These are phyloP conservation scores for Neotoxoptera formosana DNA, from an alignment of 1,140 invertebrate species.

Conservation along the genomic window DNA sequence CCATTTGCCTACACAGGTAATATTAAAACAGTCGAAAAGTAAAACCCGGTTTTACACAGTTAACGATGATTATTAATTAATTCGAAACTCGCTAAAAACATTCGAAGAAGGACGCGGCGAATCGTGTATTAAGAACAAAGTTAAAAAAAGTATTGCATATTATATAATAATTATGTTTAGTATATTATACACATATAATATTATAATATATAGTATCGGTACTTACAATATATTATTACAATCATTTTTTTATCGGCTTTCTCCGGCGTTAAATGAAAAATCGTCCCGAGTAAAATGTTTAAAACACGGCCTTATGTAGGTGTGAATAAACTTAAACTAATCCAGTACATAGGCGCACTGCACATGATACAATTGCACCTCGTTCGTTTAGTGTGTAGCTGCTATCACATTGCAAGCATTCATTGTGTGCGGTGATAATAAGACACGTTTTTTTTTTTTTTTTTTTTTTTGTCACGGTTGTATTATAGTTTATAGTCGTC, in stretches of 20 bases:
- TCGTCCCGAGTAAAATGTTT: too few species aligned
- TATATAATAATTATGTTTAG: background rate
- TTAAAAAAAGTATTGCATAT: background rate
- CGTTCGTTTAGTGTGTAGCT: background rate
- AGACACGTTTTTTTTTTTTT: conserved; percentile 58
- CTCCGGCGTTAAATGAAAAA: background rate
- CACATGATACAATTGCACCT: conserved; percentile 40
- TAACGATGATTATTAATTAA: background rate
- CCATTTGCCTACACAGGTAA: background rate
- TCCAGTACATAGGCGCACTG: conserved; percentile 5
- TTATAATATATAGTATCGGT: background rate
- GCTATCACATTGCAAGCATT: conserved; percentile 44
- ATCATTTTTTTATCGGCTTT: background rate
- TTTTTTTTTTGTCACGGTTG: conserved; percentile 42
- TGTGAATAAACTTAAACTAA: conserved; percentile 48
- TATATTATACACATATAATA: background rate
- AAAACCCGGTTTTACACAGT: background rate
- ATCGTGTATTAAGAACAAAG: background rate
- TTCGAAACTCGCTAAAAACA: background rate
- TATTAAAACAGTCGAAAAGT: background rate
- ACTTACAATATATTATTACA: background rate
- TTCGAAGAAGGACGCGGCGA: background rate
- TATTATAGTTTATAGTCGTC: conserved; percentile 29
- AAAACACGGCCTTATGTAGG: conserved; percentile 35
- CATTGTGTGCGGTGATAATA: conserved; percentile 44